Evolutionary conservation across 2,113 vertebrate genomes (phyloP).

Genomic region (Anoura caudifer): DNA sequence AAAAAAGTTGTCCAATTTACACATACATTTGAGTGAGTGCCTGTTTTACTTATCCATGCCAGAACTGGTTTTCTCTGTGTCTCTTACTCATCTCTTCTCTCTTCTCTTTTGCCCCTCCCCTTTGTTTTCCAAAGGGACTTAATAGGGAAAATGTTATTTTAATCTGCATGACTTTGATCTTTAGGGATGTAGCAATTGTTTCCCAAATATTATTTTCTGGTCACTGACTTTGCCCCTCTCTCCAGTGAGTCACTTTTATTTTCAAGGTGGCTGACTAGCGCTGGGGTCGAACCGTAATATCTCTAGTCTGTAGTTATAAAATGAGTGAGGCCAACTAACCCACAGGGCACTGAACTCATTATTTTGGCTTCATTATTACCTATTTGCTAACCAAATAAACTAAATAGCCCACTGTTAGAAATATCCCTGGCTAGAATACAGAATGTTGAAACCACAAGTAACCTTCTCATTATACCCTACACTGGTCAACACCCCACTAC

Average conservation of each 20-base stretch:
- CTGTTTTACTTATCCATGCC: not conserved
- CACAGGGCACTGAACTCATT: not conserved
- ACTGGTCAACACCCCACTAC: not conserved
- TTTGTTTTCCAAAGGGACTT: not conserved
- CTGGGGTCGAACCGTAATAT: not conserved
- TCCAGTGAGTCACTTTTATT: slow-evolving; percentile 33
- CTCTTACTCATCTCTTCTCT: not conserved
- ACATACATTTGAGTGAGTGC: not conserved
- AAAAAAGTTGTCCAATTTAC: not conserved
- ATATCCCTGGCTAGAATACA: slow-evolving; percentile 46
- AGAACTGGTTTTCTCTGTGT: not conserved
- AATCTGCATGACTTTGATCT: not conserved
- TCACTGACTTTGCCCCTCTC: not conserved
- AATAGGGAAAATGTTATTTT: not conserved
- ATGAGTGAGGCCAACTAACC: not conserved
- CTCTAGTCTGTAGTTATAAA: not conserved
- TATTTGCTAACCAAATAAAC: slow-evolving; percentile 46
- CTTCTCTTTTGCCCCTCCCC: not conserved
- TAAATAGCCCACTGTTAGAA: slow-evolving; percentile 29
- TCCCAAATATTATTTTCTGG: not conserved
- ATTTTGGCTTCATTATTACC: slow-evolving; percentile 40
- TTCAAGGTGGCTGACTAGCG: not conserved
- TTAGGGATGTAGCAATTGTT: not conserved
- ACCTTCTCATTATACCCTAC: slow-evolving; percentile 38
- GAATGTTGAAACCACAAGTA: slow-evolving; percentile 54